A percentile compares a stretch with the other conserved stretches of the same genome.
Evolutionary conservation across 2,113 vertebrate species (phyloP).

Genomic region (Leucosticte australis): DNA sequence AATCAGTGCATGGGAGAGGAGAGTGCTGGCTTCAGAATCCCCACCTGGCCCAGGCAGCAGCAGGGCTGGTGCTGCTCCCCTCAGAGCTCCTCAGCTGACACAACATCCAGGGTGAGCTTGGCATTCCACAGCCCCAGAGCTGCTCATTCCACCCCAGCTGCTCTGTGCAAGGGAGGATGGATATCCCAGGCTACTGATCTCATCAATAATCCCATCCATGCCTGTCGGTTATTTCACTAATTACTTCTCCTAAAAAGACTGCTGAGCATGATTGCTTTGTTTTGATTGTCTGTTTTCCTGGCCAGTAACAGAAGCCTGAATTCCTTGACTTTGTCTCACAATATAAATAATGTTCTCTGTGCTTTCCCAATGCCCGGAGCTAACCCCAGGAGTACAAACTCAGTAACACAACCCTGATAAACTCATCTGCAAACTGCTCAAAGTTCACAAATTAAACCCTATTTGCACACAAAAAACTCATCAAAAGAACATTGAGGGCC

Average conservation of each 20-base stretch:
- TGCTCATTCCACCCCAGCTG: slow-evolving; percentile 4
- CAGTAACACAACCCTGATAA: not conserved
- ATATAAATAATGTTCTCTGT: not conserved
- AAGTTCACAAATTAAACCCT: slow-evolving; percentile 17
- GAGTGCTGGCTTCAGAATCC: not conserved
- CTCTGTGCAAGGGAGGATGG: not conserved
- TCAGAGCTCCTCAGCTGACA: slow-evolving; percentile 46
- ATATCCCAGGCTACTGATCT: not conserved
- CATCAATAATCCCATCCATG: slow-evolving; percentile 36
- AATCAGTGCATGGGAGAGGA: not conserved
- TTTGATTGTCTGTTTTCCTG: slow-evolving; percentile 8
- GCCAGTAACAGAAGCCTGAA: not conserved
- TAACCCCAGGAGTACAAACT: not conserved
- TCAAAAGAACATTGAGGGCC: not conserved
- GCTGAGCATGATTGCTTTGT: slow-evolving; percentile 43
- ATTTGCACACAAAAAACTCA: not conserved
- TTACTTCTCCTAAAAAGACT: slow-evolving; percentile 44
- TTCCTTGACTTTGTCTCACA: slow-evolving; percentile 41
- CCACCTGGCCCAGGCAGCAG: not conserved
- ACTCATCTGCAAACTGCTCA: slow-evolving; percentile 21
- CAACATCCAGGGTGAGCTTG: not conserved
- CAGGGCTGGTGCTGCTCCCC: not conserved
- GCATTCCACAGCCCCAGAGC: slow-evolving; percentile 26
- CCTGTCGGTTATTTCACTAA: slow-evolving; percentile 53
- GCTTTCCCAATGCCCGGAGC: not conserved